Conservation (phyloP, 2,888 invertebrate genomes). For the Venustoraphidia nigricollis region DNA sequence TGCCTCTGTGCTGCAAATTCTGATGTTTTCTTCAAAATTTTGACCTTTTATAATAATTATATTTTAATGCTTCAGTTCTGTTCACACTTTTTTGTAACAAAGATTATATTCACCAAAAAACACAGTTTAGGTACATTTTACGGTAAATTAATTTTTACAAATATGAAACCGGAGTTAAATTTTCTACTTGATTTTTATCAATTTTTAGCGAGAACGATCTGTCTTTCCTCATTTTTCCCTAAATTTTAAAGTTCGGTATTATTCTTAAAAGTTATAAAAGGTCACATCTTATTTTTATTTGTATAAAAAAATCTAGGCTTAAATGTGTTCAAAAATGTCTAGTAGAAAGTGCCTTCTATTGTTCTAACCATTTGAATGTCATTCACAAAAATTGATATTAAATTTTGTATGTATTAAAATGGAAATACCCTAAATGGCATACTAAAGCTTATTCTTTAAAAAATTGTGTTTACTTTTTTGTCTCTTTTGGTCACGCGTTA, state of each 20-base stretch:
- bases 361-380: constrained; percentile 40
- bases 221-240: too few relatives aligned
- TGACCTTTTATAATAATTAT: neutral
- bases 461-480: constrained; percentile 12
- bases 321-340: constrained; percentile 58
- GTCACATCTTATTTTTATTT: constrained; percentile 30
- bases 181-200: too few relatives aligned
- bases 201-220: too few relatives aligned
- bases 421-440: constrained; percentile 68
- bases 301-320: constrained; percentile 39
- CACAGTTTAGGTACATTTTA: too few relatives aligned
- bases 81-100: neutral
- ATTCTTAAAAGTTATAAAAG: constrained; percentile 10
- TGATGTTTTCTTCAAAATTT: neutral
- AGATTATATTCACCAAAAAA: neutral
- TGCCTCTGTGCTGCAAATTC: constrained; percentile 1
- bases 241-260: too few relatives aligned
- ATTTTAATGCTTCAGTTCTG: constrained; percentile 3
- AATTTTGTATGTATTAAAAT: constrained; percentile 30
- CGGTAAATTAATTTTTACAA: too few relatives aligned
- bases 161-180: too few relatives aligned
- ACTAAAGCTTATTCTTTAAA: constrained; percentile 15
- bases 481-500: too few relatives aligned
- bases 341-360: constrained; percentile 75
- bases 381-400: constrained; percentile 25